Evolutionary conservation across 2,113 vertebrate genomes (phyloP), one percentile per base, ranked within the genome.

Genomic region (Centrocercus urophasianus): DNA sequence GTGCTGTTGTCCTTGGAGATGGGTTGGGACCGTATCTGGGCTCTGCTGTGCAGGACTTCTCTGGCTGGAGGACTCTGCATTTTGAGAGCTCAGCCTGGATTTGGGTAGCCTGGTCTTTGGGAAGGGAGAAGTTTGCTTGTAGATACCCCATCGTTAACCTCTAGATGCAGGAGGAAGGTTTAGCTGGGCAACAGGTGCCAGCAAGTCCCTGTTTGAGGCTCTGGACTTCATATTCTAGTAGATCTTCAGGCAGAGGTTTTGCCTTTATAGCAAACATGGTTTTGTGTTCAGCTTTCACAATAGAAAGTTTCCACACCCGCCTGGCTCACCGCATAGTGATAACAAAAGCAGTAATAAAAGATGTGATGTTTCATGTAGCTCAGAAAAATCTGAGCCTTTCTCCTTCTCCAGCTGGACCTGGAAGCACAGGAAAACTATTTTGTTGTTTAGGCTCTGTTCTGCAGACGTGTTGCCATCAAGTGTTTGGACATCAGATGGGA

Each of bases 391-490:
- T 12, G 34, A 52, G 15, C 54, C 59, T 80, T 83, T 86, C 21
- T 88, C 21, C 17, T 5, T 10, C 21, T 86, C 34, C 32, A 75
- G 0, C 32, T 65, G 52, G 38, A 84, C 47, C 32, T 4, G n/a
- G 54, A 74, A 52, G 25, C 40, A 36, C 38, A 60, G 32, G 54
- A 67, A 83, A 56, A 11, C 28, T 27, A 24, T 32, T 48, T 20
- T 8, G 1, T 3, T 42, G 30, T 11, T 4, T 71, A 54, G 30
- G 28, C 25, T 40, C 64, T 88, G 32, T 40, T 50, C 5, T 67
- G 52, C 21, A 47, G 69, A 25, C 1, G 1, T 40, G 17, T 21
- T 54, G 54, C 21, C 11, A 0, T 2, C 24, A 8, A 8, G 54
- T 59, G 42, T 52, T 43, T 63, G 38, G 34, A 17, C 24, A 5